A percentile compares a stretch with the other conserved stretches of the same genome.
Conservation (phyloP, 2,888 invertebrate genomes). For the Cacoxenus indagator region DNA sequence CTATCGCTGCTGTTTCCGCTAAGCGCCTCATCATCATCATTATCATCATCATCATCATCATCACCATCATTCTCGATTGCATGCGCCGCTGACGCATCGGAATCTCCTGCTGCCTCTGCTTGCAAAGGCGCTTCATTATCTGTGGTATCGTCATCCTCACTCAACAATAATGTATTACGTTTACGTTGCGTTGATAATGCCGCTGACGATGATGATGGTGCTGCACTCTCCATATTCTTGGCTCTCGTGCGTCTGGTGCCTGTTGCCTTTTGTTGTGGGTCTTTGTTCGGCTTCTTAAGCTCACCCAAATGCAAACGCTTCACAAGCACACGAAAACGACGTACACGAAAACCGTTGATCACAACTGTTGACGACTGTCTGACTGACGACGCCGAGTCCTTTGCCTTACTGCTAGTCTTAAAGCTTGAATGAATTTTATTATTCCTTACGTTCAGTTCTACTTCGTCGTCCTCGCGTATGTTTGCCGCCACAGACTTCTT, state of each 20-base stretch:
- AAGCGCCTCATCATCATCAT: constrained; percentile 32
- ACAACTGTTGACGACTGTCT: constrained; percentile 33
- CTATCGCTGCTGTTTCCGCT: constrained; percentile 57
- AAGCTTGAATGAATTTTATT: no score
- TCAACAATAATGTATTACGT: neutral
- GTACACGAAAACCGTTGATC: constrained; percentile 16
- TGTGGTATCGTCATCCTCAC: constrained; percentile 43
- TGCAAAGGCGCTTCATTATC: constrained; percentile 37
- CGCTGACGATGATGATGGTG: neutral
- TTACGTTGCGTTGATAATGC: constrained; percentile 20
- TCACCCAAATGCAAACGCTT: constrained; percentile 38
- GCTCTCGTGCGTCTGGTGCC: neutral
- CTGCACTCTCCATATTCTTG: neutral
- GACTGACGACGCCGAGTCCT: neutral
- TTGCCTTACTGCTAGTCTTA: no score
- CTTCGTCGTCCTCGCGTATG: no score
- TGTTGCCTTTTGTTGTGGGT: constrained; percentile 38
- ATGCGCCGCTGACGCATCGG: constrained; percentile 30
- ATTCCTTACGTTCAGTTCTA: no score
- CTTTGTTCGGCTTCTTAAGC: constrained; percentile 25
- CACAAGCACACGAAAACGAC: constrained; percentile 53
- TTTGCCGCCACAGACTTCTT: neutral
- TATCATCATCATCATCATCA: constrained; percentile 37
- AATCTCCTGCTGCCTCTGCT: constrained; percentile 9
- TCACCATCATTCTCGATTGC: constrained; percentile 30